Conservation (phyloP, 2,113 vertebrate species). For the Protobothrops mucrosquamatus region DNA sequence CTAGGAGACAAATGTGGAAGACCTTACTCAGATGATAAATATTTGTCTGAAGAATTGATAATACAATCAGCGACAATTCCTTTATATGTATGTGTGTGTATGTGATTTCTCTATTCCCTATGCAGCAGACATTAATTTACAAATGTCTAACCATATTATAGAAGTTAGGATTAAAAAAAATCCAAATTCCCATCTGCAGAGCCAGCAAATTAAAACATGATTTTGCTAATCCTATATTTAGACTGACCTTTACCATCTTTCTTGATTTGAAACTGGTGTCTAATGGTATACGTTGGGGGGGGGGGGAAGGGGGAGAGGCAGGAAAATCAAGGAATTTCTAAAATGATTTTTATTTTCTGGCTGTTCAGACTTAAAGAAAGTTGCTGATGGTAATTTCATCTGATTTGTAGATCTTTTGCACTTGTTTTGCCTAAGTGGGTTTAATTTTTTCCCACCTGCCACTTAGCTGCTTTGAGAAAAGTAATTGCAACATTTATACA, state of each 20-base stretch:
- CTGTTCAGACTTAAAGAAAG: conserved; percentile 31
- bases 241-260: neutral
- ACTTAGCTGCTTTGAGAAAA: conserved; percentile 56
- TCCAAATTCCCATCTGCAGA: neutral
- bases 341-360: conserved; percentile 38
- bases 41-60: neutral
- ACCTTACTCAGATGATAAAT: neutral
- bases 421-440: conserved; percentile 52
- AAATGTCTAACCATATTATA: neutral
- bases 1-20: neutral
- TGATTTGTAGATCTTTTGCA: conserved; percentile 56
- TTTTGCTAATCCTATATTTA: neutral
- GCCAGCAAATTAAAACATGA: neutral
- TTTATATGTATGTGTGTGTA: neutral
- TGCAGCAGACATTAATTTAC: neutral
- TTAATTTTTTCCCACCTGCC: conserved; percentile 58
- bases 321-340: conserved; percentile 16
- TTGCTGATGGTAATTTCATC: conserved; percentile 51
- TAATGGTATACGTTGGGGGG: neutral
- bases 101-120: neutral
- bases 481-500: conserved; percentile 62
- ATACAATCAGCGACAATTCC: neutral
- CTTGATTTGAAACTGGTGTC: conserved; percentile 12
- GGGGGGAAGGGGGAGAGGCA: neutral
- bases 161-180: neutral